phyloP scores from a whole-genome alignment of 1,140 invertebrate genomes.

The Drosophila subpulchrella region DNA sequence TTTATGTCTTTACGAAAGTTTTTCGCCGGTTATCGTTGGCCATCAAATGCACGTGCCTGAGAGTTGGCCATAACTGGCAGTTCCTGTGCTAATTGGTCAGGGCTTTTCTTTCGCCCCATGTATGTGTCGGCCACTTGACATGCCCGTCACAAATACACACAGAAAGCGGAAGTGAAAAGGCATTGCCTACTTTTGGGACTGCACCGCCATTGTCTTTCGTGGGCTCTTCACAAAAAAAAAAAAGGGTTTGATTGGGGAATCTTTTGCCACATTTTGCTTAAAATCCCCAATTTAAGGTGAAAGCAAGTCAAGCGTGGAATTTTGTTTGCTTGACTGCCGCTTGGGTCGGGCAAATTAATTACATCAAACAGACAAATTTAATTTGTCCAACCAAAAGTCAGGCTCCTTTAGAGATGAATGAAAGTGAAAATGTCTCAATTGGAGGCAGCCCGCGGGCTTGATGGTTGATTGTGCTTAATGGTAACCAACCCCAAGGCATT shows the following conservation, averaged over 20 bases:
- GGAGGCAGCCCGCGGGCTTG: constrained; percentile 12
- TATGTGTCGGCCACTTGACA: constrained; percentile 48
- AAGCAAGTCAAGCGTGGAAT: constrained; percentile 32
- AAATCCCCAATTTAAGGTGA: constrained; percentile 21
- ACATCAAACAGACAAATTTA: constrained; percentile 33
- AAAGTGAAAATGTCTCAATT: constrained; percentile 45
- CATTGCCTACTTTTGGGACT: constrained; percentile 35
- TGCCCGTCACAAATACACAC: constrained; percentile 54
- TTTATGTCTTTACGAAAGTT: constrained; percentile 62
- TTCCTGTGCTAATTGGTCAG: constrained; percentile 60
- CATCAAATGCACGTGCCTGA: constrained; percentile 72
- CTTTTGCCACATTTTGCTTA: constrained; percentile 13
- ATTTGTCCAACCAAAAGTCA: constrained; percentile 53
- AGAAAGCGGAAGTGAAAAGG: constrained; percentile 14
- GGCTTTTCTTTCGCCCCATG: constrained; percentile 9
- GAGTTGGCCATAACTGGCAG: constrained; percentile 57
- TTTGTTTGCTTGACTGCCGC: constrained; percentile 32
- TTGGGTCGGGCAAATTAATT: constrained; percentile 46
- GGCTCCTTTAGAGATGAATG: constrained; percentile 34
- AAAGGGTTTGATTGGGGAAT: constrained; percentile 53
- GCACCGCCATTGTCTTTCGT: constrained; percentile 32
- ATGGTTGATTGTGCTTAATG: constrained; percentile 7
- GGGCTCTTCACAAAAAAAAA: neutral
- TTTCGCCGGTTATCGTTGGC: constrained; percentile 50
- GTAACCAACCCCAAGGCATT: constrained; percentile 21